These are phyloP conservation scores for Schizotus pectinicornis DNA, from an alignment of 2,888 invertebrate genomes.

Conservation along the genomic window DNA sequence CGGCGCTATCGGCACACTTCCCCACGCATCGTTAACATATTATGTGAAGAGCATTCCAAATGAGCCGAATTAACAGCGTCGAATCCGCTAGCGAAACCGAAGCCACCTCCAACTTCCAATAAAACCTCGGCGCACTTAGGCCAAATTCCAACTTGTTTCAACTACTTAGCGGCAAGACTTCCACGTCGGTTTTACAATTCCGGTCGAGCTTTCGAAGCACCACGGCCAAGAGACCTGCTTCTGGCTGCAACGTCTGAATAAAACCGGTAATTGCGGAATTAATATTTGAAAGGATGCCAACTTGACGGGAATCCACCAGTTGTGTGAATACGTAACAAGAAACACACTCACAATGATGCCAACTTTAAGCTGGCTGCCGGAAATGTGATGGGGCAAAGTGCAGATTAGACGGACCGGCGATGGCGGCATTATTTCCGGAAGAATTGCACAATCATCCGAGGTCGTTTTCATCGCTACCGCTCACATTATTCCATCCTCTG, in stretches of 20 bases:
- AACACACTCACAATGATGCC: constrained; percentile 7
- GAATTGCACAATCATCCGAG: no score
- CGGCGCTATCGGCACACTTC: constrained; percentile 42
- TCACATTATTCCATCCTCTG: no score
- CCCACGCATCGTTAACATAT: constrained; percentile 49
- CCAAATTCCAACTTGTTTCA: neutral
- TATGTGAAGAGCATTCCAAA: constrained; percentile 49
- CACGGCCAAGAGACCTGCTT: neutral
- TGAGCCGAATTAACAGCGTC: constrained; percentile 43
- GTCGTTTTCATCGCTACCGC: no score
- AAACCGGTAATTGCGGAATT: constrained; percentile 60
- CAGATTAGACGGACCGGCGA: constrained; percentile 21
- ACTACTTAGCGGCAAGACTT: neutral
- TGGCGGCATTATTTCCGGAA: constrained; percentile 8
- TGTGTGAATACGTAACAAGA: constrained; percentile 32
- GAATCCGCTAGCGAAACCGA: constrained; percentile 2
- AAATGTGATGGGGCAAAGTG: constrained; percentile 32
- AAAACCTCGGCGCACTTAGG: neutral
- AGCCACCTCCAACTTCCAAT: constrained; percentile 4
- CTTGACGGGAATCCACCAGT: constrained; percentile 32
- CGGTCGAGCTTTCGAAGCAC: constrained; percentile 17
- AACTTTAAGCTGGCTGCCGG: constrained; percentile 17
- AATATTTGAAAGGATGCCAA: constrained; percentile 58
- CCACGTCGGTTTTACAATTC: neutral
- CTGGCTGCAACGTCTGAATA: constrained; percentile 42